Evolutionary conservation across 2,113 vertebrate genomes (phyloP).

Genomic region (Syngnathus scovelli): DNA sequence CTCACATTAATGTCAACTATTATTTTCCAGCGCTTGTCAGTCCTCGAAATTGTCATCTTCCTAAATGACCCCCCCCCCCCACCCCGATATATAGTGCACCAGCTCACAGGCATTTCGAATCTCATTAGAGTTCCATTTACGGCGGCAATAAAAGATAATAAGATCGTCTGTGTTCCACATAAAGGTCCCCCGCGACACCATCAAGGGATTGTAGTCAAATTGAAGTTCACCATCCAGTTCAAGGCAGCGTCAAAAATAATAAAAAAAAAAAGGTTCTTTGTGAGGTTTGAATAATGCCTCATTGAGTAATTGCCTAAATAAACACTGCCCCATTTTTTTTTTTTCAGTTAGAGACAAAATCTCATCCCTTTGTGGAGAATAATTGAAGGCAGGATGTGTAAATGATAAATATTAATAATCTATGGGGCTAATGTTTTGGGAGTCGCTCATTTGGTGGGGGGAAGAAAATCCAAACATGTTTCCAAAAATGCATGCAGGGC

Average conservation of each 20-base stretch:
- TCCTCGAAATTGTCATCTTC: background rate
- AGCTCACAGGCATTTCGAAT: slow-evolving; percentile 19
- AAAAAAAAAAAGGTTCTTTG: background rate
- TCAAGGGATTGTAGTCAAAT: background rate
- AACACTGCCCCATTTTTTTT: slow-evolving; percentile 29
- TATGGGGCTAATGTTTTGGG: slow-evolving; percentile 53
- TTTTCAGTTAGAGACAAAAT: slow-evolving; percentile 42
- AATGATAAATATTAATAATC: slow-evolving; percentile 70
- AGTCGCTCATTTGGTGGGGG: slow-evolving; percentile 39
- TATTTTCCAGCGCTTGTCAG: background rate
- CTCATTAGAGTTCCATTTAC: slow-evolving; percentile 37
- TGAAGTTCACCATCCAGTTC: background rate
- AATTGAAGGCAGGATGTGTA: slow-evolving; percentile 61
- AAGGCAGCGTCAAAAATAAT: slow-evolving; percentile 19
- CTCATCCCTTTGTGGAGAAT: slow-evolving; percentile 57
- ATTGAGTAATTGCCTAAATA: slow-evolving; percentile 1
- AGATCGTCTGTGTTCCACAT: slow-evolving; percentile 32
- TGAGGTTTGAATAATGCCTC: slow-evolving; percentile 1
- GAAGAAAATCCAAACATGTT: slow-evolving; percentile 50
- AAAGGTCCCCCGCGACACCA: slow-evolving; percentile 3
- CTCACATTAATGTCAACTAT: too few relatives aligned
- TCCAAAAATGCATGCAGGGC: slow-evolving; percentile 17
- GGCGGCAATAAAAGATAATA: slow-evolving; percentile 38
- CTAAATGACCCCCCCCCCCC: background rate
- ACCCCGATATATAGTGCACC: background rate